Base-by-base conservation (phyloP, 2,797 vertebrate genomes). In the Discoglossus pictus region DNA sequence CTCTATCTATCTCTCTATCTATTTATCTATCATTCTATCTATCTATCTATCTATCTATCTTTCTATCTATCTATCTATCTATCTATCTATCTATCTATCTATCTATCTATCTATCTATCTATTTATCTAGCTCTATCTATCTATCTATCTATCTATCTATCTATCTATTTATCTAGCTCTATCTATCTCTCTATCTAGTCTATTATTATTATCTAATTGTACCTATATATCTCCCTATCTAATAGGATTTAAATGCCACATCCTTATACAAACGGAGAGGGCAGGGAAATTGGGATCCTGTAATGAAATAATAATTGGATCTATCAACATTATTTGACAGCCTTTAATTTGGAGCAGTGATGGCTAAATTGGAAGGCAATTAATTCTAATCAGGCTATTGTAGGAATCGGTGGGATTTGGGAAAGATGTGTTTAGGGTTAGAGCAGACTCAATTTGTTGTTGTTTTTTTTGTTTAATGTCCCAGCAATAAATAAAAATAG, bases 271-370 rank as follows among this genome's bases (percentile, higher is more conserved):
- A 64, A 63, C 60, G 17, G 25, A 40, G 60, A 60, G 68, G 68
- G 68, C 68, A 64, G 68, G 60, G 43, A 70, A 63, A 70, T 70
- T 40, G 60, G 60, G 68, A 70, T 63, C 60, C 16, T 70, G 51
- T 70, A 70, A 70, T 70, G 68, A 63, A 70, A 70, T 70, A 70
- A 70, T 70, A 70, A 70, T 70, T 70, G 68, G 68, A 70, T 70
- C 68, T 70, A 70, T 70, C 67, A 70, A 64, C 68, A 70, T 63
- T 70, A 70, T 70, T 40, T 70, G 68, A 70, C 68, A 70, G 60
- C 52, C 52, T 70, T 63, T 70, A 56, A 70, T 70, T 70, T 70
- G 44, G 18, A 52, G 63, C 48, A 12, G 52, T 70, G 53, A 70
- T 70, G 68, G 68, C 52, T 70, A 64, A 70, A 70, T 63, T 70